Percentiles rank a stretch among this genome's conserved stretches.
These are phyloP conservation scores for Heliconius melpomene DNA, from an alignment of 1,140 invertebrate species.

Conservation along the genomic window DNA sequence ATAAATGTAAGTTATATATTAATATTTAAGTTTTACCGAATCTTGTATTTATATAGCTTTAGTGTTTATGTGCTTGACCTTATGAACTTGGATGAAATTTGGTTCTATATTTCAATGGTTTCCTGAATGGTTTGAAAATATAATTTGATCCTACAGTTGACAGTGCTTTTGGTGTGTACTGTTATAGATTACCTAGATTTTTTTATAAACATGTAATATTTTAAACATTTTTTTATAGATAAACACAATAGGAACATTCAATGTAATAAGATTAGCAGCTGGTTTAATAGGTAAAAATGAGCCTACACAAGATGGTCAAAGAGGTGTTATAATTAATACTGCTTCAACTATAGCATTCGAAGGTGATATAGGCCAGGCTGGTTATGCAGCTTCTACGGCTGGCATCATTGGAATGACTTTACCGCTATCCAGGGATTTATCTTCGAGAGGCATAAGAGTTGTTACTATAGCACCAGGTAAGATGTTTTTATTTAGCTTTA, in stretches of 20 bases:
- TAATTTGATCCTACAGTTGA: no score
- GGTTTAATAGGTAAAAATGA: constrained; percentile 92
- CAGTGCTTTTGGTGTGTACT: no score
- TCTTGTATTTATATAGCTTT: no score
- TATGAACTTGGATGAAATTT: no score
- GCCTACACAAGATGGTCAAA: constrained; percentile 90
- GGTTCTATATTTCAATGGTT: no score
- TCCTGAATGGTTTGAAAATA: no score
- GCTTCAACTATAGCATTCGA: constrained; percentile 97
- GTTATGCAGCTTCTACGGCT: constrained; percentile 94
- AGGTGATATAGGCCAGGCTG: constrained; percentile 97
- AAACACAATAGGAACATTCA: constrained; percentile 97
- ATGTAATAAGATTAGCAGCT: constrained; percentile 91
- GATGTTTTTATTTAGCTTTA: neutral
- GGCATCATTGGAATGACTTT: constrained; percentile 96
- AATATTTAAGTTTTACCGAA: neutral
- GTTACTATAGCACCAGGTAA: constrained; percentile 92
- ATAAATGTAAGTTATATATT: constrained; percentile 57
- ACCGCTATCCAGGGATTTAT: constrained; percentile 95
- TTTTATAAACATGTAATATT: no score
- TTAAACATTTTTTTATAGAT: constrained; percentile 80
- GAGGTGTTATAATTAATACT: constrained; percentile 97
- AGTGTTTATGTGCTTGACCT: no score
- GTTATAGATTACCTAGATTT: no score
- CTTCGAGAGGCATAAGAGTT: constrained; percentile 88